Evolutionary conservation across 2,797 vertebrate genomes (phyloP), one percentile per base, ranked within the genome.

Genomic region (Tympanoctomys barrerae): DNA sequence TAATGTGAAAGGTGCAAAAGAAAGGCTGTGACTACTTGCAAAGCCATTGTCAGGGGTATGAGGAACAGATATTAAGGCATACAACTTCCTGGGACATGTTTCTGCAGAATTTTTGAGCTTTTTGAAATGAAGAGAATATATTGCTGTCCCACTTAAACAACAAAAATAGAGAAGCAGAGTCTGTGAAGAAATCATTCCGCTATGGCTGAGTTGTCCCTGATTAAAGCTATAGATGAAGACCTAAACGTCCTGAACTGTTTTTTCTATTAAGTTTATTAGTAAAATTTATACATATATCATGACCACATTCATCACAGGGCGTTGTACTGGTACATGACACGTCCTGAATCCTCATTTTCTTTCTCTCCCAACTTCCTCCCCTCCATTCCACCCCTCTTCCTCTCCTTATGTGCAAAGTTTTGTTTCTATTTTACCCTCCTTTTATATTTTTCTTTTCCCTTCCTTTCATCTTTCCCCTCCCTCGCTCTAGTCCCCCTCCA

Each of bases 61-160:
- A 2, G 49, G 66, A 52, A 19, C 6, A 39, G 22, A 78, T 54
- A 68, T 64, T 42, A 81, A 82, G 39, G 36, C 36, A 77, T 21
- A 52, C 16, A 71, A n/a, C 89, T 70, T 89, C 14, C 42, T 70
- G 21, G 54, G 13, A 61, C 21, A 31, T 21, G 4, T 75, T 93
- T 95, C 42, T n/a, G 19, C 86, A 93, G 57, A 36, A 24, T 62
- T 82, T 46, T 59, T 82, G 80, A 73, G 66, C 24, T 54, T 93
- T 78, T 39, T 31, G 22, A 95, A 91, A 70, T 54, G 9, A 87
- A 75, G 33, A 71, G 49, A 73, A 39, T 68, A 36, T 73, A 79
- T 13, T 36, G 70, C 12, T 36, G 0, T 28, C 26, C 57, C n/a
- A 31, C 0, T 3, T 4, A 7, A 26, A 81, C 24, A 84, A 78